These are phyloP conservation scores for Eupithecia subfuscata DNA, from an alignment of 2,888 invertebrate species.

Conservation along the genomic window DNA sequence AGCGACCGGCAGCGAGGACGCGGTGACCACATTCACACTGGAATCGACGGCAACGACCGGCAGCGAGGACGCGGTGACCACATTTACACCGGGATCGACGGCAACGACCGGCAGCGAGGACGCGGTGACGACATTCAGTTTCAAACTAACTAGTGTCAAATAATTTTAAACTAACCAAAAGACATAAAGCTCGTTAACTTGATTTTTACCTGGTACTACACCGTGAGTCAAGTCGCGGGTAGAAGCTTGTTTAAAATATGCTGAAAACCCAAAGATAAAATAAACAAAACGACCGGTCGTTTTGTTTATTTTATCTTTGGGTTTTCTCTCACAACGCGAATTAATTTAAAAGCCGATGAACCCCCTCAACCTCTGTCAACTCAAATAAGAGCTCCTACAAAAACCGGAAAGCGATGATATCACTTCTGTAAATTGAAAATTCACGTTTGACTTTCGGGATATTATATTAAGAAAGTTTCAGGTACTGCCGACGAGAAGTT, in stretches of 20 bases:
- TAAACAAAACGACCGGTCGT: slow-evolving; percentile 10
- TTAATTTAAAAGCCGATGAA: not conserved
- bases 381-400: not conserved
- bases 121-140: no score
- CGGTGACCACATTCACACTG: no score
- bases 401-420: slow-evolving; percentile 44
- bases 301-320: not conserved
- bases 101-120: no score
- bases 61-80: no score
- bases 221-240: no score
- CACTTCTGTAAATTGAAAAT: slow-evolving; percentile 57
- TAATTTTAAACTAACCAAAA: no score
- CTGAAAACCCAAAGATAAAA: not conserved
- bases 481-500: slow-evolving; percentile 42
- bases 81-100: no score
- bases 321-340: not conserved
- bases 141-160: no score
- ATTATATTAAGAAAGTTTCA: slow-evolving; percentile 69
- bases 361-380: not conserved
- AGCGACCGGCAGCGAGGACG: no score
- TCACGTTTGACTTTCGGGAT: slow-evolving; percentile 63
- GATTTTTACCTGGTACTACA: no score
- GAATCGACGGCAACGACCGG: no score
- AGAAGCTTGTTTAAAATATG: not conserved
- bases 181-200: not conserved